Percentiles rank a stretch among this genome's conserved stretches.
phyloP scores from a whole-genome alignment of 2,888 invertebrate genomes.

The Troglohyphantes excavatus region DNA sequence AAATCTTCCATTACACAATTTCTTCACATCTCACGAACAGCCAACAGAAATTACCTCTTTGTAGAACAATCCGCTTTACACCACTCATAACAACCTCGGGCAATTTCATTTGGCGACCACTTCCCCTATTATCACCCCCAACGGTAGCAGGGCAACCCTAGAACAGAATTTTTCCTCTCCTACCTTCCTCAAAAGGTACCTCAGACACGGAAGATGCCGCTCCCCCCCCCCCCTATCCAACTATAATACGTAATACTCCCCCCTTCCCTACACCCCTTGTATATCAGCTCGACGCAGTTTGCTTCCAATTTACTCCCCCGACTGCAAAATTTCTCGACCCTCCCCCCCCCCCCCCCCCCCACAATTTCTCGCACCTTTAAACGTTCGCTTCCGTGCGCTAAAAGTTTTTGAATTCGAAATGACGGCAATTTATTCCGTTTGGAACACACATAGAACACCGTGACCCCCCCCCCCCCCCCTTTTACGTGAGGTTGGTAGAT shows the following conservation, averaged over 20 bases:
- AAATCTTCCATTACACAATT: too few relatives aligned
- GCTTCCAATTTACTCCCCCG: slow-evolving; percentile 72
- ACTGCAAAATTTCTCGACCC: slow-evolving; percentile 60
- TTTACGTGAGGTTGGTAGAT: slow-evolving; percentile 15
- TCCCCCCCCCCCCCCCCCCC: not conserved
- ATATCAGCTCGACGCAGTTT: slow-evolving; percentile 77
- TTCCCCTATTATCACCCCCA: slow-evolving; percentile 38
- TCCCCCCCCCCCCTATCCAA: slow-evolving; percentile 21
- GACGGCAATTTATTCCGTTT: slow-evolving; percentile 76
- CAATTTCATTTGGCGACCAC: slow-evolving; percentile 53
- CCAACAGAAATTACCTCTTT: not conserved
- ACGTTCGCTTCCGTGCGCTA: slow-evolving; percentile 75
- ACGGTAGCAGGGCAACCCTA: slow-evolving; percentile 57
- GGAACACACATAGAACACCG: slow-evolving; percentile 8
- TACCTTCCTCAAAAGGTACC: slow-evolving; percentile 64
- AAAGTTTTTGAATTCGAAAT: slow-evolving; percentile 79
- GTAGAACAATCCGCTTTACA: not conserved
- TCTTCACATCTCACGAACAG: too few relatives aligned
- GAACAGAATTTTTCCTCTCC: slow-evolving; percentile 57
- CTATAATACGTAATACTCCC: slow-evolving; percentile 13
- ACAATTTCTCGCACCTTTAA: slow-evolving; percentile 71
- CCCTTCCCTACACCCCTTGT: slow-evolving; percentile 9
- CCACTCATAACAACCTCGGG: not conserved
- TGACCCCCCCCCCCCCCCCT: not conserved
- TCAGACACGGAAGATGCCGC: slow-evolving; percentile 71